Evolutionary conservation across 2,113 vertebrate species (phyloP).

Genomic region (Callochromis pleurospilus): DNA sequence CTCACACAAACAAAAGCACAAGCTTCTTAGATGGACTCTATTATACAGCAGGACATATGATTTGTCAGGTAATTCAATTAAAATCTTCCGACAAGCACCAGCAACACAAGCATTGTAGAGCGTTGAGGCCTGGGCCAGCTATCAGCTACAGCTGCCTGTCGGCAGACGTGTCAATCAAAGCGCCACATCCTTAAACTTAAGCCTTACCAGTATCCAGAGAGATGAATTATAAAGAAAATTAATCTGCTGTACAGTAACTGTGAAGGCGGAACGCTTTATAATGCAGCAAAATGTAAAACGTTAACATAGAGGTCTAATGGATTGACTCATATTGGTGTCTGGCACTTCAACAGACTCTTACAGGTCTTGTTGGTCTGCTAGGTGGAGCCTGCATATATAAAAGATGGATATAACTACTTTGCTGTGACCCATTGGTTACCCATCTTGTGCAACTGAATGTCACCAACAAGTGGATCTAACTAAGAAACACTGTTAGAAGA

Average conservation of each 20-base stretch:
- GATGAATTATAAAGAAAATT: background rate
- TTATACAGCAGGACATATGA: background rate
- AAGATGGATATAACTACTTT: background rate
- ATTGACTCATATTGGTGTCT: background rate
- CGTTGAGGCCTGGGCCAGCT: background rate
- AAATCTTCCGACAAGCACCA: background rate
- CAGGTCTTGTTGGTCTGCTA: background rate
- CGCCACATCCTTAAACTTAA: rapidly evolving
- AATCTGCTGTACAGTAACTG: background rate
- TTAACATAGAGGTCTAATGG: background rate
- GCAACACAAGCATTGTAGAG: background rate
- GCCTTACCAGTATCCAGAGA: background rate
- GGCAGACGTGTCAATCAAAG: background rate
- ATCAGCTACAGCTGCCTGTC: background rate
- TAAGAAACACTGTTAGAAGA: background rate
- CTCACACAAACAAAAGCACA: background rate
- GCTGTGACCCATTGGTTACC: background rate
- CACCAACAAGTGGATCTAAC: background rate
- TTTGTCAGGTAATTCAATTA: background rate
- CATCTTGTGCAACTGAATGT: background rate
- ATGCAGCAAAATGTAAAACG: background rate
- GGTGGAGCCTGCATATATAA: background rate
- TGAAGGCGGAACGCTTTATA: background rate
- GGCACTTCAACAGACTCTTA: background rate
- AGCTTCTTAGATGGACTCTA: background rate